A percentile compares a stretch with the other conserved stretches of the same genome.
These are phyloP conservation scores for Drosophila pegasa DNA, from an alignment of 2,888 invertebrate species.

Conservation along the genomic window DNA sequence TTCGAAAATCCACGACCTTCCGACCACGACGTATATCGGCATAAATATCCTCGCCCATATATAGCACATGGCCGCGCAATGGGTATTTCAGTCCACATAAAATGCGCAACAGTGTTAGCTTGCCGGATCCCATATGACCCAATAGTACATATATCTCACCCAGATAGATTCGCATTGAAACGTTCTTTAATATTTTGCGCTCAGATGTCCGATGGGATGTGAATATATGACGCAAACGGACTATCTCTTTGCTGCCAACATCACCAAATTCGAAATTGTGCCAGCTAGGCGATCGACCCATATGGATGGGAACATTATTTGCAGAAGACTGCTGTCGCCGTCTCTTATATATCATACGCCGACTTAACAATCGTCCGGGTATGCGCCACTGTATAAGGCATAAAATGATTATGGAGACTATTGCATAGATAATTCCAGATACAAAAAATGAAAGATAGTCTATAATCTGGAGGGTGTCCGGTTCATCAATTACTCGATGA, in stretches of 20 bases:
- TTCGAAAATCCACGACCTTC: slow-evolving; percentile 90
- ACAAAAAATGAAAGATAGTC: slow-evolving; percentile 44
- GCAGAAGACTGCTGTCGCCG: not conserved
- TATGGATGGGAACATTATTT: not conserved
- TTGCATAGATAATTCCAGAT: slow-evolving; percentile 21
- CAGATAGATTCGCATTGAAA: slow-evolving; percentile 71
- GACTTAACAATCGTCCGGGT: slow-evolving; percentile 64
- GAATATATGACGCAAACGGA: slow-evolving; percentile 63
- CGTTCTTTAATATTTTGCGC: slow-evolving; percentile 61
- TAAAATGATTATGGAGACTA: slow-evolving; percentile 42
- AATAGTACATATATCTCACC: slow-evolving; percentile 87
- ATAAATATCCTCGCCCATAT: slow-evolving; percentile 85
- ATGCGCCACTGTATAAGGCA: slow-evolving; percentile 48
- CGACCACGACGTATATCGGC: slow-evolving; percentile 86
- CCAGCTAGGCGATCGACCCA: slow-evolving; percentile 57
- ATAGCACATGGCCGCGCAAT: slow-evolving; percentile 71
- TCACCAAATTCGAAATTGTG: slow-evolving; percentile 73
- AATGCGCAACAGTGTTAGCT: slow-evolving; percentile 95
- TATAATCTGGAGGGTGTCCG: not conserved
- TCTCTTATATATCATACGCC: slow-evolving; percentile 24
- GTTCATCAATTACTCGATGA: slow-evolving; percentile 30
- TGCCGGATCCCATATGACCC: slow-evolving; percentile 93
- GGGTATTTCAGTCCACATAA: slow-evolving; percentile 90
- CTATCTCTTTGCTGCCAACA: slow-evolving; percentile 51
- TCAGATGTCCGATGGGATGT: slow-evolving; percentile 46